A percentile compares a stretch with the other conserved stretches of the same genome.
Evolutionary conservation across 2,113 vertebrate species (phyloP).

Genomic region (Burhinus oedicnemus): DNA sequence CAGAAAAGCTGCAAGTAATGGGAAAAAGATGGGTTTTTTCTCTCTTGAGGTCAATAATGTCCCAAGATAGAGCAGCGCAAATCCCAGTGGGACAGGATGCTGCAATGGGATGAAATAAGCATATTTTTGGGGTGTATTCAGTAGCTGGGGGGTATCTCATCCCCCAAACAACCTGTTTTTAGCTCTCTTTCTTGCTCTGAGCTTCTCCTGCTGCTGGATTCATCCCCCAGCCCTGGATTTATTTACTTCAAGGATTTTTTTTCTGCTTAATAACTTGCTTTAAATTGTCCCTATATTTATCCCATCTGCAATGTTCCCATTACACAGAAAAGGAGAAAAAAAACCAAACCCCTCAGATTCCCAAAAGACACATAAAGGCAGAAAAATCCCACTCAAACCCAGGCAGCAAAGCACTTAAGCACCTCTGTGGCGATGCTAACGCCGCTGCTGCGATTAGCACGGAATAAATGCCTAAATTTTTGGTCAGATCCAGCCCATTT

Average conservation of each 20-base stretch:
- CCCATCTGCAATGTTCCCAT: not conserved
- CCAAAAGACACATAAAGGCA: not conserved
- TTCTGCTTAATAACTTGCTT: not conserved
- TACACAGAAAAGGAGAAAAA: not conserved
- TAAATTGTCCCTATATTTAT: not conserved
- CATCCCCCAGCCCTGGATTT: not conserved
- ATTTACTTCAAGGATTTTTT: not conserved
- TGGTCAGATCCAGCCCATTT: not conserved
- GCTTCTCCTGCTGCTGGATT: rapidly evolving
- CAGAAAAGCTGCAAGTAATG: not conserved
- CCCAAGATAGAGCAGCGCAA: not conserved
- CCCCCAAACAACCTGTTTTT: not conserved
- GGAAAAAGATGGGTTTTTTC: not conserved
- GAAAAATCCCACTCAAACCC: not conserved
- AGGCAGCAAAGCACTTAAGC: not conserved
- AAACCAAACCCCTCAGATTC: not conserved
- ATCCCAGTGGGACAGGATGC: rapidly evolving
- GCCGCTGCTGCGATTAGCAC: not conserved
- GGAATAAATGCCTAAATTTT: not conserved
- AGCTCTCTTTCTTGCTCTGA: not conserved
- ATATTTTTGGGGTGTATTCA: not conserved
- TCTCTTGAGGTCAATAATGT: not conserved
- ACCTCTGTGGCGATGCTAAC: rapidly evolving
- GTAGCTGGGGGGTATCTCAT: not conserved
- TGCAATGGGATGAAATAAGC: not conserved